A percentile compares a stretch with the other conserved stretches of the same genome.
These are phyloP conservation scores for Trididemnum miniatum DNA, from an alignment of 23 tunicate genomes.

Conservation along the genomic window DNA sequence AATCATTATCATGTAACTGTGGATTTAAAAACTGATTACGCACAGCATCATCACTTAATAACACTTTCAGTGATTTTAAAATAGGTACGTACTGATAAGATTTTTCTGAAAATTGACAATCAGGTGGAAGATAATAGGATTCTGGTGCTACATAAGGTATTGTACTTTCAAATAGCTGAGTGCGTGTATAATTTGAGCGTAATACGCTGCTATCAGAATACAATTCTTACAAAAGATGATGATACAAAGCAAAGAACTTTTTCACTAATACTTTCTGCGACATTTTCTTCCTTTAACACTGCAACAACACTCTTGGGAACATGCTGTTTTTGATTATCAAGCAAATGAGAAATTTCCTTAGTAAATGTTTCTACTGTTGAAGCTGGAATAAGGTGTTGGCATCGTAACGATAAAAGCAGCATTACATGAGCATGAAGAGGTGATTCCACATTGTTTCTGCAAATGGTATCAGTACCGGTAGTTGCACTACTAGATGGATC, in stretches of 20 bases:
- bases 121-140: not conserved
- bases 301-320: not conserved
- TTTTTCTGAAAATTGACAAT: not conserved
- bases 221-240: not conserved
- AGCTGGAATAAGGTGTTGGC: not conserved
- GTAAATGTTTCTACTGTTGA: not conserved
- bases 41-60: not conserved
- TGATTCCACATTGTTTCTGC: not conserved
- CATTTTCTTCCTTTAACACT: not conserved
- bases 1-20: not conserved
- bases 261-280: not conserved
- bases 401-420: not conserved
- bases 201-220: not conserved
- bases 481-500: too few species aligned
- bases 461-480: not conserved
- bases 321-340: not conserved
- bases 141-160: not conserved
- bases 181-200: not conserved
- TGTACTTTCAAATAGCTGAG: not conserved
- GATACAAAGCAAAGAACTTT: not conserved
- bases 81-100: not conserved
- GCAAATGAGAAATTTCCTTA: not conserved
- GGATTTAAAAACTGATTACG: not conserved
- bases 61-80: not conserved
- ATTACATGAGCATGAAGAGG: not conserved